These are phyloP conservation scores for Luidia sarsii DNA, from an alignment of 53 echinoderm and acorn worm genomes.

Conservation along the genomic window DNA sequence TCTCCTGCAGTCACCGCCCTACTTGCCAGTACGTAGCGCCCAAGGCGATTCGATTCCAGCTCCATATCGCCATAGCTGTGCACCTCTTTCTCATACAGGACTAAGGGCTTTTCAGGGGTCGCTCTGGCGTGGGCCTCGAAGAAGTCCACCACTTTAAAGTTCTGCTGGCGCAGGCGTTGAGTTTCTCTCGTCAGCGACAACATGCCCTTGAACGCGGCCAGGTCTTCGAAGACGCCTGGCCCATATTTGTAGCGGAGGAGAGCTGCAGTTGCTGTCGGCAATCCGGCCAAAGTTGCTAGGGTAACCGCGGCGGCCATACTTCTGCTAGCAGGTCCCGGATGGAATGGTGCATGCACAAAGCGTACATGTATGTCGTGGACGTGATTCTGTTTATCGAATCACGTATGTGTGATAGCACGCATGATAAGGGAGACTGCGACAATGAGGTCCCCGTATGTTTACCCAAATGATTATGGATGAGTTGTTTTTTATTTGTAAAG, in stretches of 20 bases:
- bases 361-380: too few relatives aligned
- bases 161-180: background rate
- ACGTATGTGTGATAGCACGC: too few relatives aligned
- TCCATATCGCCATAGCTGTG: slow-evolving; percentile 82
- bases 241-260: slow-evolving; percentile 51
- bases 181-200: background rate
- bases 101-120: slow-evolving; percentile 50
- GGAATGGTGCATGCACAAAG: too few relatives aligned
- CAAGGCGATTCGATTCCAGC: slow-evolving; percentile 58
- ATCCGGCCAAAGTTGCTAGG: slow-evolving; percentile 10
- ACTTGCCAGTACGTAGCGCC: slow-evolving; percentile 38
- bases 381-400: too few relatives aligned
- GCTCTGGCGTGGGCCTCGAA: slow-evolving; percentile 51
- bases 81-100: slow-evolving; percentile 64
- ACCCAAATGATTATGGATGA: too few relatives aligned
- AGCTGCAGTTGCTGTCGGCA: slow-evolving; percentile 18
- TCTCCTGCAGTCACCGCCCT: slow-evolving; percentile 57
- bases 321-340: background rate
- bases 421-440: too few relatives aligned
- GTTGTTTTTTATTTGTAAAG: too few relatives aligned
- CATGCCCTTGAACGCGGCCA: background rate
- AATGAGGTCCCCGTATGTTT: too few relatives aligned
- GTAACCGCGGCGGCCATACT: background rate
- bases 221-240: slow-evolving; percentile 30
- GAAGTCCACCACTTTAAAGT: slow-evolving; percentile 47